Evolutionary conservation across 2,888 invertebrate genomes (phyloP), one percentile per base, ranked within the genome.

Genomic region (Melitaea athalia): DNA sequence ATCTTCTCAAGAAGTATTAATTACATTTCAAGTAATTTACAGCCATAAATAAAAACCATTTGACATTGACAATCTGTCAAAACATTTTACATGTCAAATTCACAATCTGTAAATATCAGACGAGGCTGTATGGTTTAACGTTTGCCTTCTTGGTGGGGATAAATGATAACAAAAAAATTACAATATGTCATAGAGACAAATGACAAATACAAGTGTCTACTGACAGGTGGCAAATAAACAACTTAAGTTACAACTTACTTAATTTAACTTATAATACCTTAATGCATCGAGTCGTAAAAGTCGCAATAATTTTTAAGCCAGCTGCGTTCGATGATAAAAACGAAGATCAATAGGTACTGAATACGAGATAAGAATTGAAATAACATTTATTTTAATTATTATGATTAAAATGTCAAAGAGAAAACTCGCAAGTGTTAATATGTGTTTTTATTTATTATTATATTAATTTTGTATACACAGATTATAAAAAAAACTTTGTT

Each of bases 231-330:
- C 47, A 6, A 49, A 33, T 33, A 55, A 5, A 55, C 53, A 31
- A 33, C 14, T 31, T 3, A 55, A 33, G 31, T 55, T 55, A 33
- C 31, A 33, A 55, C 53, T 55, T 33, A 33, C 31, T 14, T 33
- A 55, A 33, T 57, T n/a, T 15, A 57, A 42, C 38, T 57, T 57
- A 42, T 42, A 7, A 57, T 42, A 33, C 33, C 15, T 57, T 57
- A 57, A 42, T 57, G 31, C 15, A 15, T 57, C 31, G 3, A 17
- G 15, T 57, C 57, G 15, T 57, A 57, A 57, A 57, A 57, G 57
- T 42, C 57, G 42, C 60, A 47, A 66, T 61, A 55, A 66, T 45
- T 61, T n/a, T 24, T 62, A 42, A 38, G 53, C 33, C 66, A 62
- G 55, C 49, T 67, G 66, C 60, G n/a, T 12, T n/a, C 47, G 45